Conservation (phyloP, 1,140 invertebrate genomes). For the Sminthurinus signatus region DNA sequence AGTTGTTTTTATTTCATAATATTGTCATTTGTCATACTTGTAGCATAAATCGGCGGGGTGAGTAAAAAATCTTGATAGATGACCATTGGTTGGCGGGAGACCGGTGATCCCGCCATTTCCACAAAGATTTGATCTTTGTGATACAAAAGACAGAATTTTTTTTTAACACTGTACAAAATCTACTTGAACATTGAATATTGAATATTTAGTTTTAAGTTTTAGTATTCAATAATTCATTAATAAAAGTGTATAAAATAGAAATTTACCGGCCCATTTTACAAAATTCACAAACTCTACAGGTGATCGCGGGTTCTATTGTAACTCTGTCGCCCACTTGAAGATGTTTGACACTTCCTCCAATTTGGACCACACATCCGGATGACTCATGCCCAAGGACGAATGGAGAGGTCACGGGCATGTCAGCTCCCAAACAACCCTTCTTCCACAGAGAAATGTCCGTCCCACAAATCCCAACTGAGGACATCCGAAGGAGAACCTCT, state of each 20-base stretch:
- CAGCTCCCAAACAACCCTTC: conserved; percentile 69
- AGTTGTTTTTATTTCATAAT: too few species aligned
- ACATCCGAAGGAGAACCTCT: conserved; percentile 83
- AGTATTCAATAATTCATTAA: too few species aligned
- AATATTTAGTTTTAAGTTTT: too few species aligned
- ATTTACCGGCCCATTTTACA: conserved; percentile 85
- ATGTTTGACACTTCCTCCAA: conserved; percentile 67
- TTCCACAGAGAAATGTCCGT: conserved; percentile 88
- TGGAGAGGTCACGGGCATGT: conserved; percentile 69
- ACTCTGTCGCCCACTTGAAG: conserved; percentile 51
- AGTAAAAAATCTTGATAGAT: conserved; percentile 72
- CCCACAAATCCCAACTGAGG: conserved; percentile 88
- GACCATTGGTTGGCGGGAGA: conserved; percentile 82
- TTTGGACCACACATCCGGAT: conserved; percentile 62
- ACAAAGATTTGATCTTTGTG: too few species aligned
- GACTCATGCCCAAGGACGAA: conserved; percentile 90
- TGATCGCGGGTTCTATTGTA: conserved; percentile 62
- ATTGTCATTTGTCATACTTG: conserved; percentile 61
- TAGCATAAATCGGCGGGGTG: conserved; percentile 90
- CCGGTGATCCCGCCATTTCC: conserved; percentile 77
- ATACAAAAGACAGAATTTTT: too few species aligned
- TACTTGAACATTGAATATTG: too few species aligned
- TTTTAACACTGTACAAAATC: too few species aligned
- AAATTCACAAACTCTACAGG: conserved; percentile 75
- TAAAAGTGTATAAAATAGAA: too few species aligned